These are phyloP conservation scores for Eulemur mongoz DNA, from an alignment of 2,797 vertebrate genomes.

Conservation along the genomic window DNA sequence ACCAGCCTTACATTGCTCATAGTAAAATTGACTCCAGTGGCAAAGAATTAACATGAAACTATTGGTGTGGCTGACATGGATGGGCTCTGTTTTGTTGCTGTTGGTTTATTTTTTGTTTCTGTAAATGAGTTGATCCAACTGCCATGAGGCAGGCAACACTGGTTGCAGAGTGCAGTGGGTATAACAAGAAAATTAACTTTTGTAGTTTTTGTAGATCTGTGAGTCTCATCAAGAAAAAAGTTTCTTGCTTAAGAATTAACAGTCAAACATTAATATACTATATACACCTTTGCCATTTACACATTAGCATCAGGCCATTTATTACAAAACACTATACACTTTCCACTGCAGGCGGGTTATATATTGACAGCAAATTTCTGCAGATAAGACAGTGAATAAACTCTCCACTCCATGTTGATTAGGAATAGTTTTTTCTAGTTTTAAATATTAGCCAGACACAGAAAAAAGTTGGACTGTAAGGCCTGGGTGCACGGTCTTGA, in stretches of 20 bases:
- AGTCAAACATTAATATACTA: slow-evolving; percentile 99
- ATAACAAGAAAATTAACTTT: slow-evolving; percentile 92
- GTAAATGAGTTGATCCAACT: slow-evolving; percentile 93
- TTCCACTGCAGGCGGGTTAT: slow-evolving; percentile 96
- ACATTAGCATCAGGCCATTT: slow-evolving; percentile 98
- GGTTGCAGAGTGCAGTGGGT: slow-evolving; percentile 95
- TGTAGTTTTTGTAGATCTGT: slow-evolving; percentile 93
- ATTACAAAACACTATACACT: slow-evolving; percentile 95
- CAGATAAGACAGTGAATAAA: slow-evolving; percentile 96
- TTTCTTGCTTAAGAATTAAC: slow-evolving; percentile 97
- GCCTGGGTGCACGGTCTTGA: slow-evolving; percentile 94
- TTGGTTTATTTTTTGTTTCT: slow-evolving; percentile 85
- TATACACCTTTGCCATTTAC: slow-evolving; percentile 99
- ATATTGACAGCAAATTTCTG: slow-evolving; percentile 94
- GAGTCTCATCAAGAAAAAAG: slow-evolving; percentile 94
- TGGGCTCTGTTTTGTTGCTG: slow-evolving; percentile 86
- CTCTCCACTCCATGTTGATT: slow-evolving; percentile 92
- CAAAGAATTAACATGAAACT: slow-evolving; percentile 92
- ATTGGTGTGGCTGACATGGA: slow-evolving; percentile 90
- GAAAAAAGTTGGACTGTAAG: slow-evolving; percentile 92
- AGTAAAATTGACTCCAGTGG: slow-evolving; percentile 94
- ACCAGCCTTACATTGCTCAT: slow-evolving; percentile 93
- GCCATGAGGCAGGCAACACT: slow-evolving; percentile 94
- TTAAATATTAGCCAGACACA: slow-evolving; percentile 92
- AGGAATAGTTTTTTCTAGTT: slow-evolving; percentile 92